Base-by-base conservation (phyloP, 2,797 vertebrate species). In the Scomberomorus guttatus region DNA sequence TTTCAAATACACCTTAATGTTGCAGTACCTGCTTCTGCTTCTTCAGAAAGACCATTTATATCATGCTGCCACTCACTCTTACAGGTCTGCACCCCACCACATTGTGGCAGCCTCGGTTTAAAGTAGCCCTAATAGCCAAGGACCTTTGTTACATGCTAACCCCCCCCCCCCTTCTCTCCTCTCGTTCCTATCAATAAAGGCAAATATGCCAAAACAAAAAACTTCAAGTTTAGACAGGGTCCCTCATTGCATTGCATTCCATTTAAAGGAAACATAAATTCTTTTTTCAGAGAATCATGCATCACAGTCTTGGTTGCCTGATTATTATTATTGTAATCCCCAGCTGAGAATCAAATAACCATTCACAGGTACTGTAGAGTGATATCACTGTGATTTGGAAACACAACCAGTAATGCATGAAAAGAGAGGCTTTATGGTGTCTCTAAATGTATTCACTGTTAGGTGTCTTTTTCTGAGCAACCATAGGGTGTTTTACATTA, bases 401-500 rank as follows among this genome's bases (percentile, higher is more conserved):
- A 66, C n/a, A 34, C 27, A 14, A 17, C 29, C 57, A 46, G 48
- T 46, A 65, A n/a, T 32, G 62, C 77, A 62, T 68, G 22, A 64
- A 44, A 58, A 72, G 58, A 72, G 66, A 68, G 59, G 34, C 24
- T 62, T 39, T 32, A 6, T 18, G 0, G 11, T 72, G 61, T 29
- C 56, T 69, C 55, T 62, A 77, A 60, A 75, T 80, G n/a, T 75
- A 79, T 87, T 85, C 68, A 54, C 56, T 66, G 66, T 88, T 70
- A 64, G 74, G 60, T 80, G 73, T 58, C 48, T 83, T 78, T 65
- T 72, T 25, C 44, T 37, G 65, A 79, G 66, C 79, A 52, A 75
- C 69, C 64, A 50, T 48, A 50, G 72, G 66, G 58, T 52, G 70
- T 62, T 90, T 27, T 57, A 24, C 79, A 84, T 93, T 88, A 89